Base-by-base conservation (phyloP, 2,797 vertebrate genomes). In the Gobio occitaniae region DNA sequence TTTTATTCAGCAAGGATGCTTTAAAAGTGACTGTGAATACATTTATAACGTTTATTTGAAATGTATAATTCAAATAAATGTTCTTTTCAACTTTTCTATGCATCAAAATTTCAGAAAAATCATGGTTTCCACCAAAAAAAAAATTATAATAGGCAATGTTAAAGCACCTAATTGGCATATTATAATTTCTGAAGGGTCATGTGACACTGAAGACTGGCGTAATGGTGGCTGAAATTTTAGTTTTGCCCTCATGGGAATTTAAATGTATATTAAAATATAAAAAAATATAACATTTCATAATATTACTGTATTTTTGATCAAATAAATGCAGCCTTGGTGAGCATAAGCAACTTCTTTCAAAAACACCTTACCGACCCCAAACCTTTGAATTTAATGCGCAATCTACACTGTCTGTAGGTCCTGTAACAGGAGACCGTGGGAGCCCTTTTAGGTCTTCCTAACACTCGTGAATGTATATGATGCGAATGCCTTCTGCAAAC, bases 341-440 rank as follows among this genome's bases (percentile, higher is more conserved):
- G 61, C 12, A 63, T 65, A 65, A 16, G 5, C 25, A 6, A 29
- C 25, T 29, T 29, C 10, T 61, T 61, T 61, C n/a, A 25, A 61
- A 61, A 61, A 61, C 11, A n/a, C 3, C 7, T 44, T 44, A 41
- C 36, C 4, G 21, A 15, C 36, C 36, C 41, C 11, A 15, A 77
- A 77, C 36, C 19, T 56, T 76, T 38, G 19, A 56, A 25, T 76
- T 56, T 15, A 1, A 11, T 11, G 50, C 38, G 3, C 9, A 54
- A 41, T 25, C 52, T 25, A 36, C 75, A 59, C 19, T 8, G 74
- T 77, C 41, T 78, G 61, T 47, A 92, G 93, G 94, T 93, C 94
- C 94, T 94, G 91, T 93, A 93, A 92, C 90, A 92, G 93, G 41
- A 54, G 63, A 21, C 32, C 25, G 17, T 29, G 75, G 47, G 36